Conservation (phyloP, 2,797 vertebrate species). For the Pseudochirops corinnae region DNA sequence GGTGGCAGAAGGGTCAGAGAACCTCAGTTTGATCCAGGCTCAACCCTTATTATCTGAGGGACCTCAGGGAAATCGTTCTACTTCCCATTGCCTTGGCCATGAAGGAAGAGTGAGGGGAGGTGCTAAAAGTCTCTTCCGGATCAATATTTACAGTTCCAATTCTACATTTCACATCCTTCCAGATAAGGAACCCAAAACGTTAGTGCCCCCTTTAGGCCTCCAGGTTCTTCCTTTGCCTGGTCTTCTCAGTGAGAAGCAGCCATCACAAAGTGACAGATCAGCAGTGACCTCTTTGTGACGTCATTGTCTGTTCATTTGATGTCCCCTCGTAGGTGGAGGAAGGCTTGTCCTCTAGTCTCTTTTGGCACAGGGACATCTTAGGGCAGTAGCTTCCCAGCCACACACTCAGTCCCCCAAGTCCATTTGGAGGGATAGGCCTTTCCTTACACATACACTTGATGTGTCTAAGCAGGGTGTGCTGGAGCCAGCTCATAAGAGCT, state of each 20-base stretch:
- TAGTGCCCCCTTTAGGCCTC: neutral
- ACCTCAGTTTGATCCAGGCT: too few species aligned
- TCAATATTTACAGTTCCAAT: neutral
- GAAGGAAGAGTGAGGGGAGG: neutral
- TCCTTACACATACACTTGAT: neutral
- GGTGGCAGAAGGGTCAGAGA: neutral
- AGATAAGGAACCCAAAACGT: neutral
- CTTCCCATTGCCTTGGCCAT: neutral
- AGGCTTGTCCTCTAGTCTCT: conserved; percentile 58
- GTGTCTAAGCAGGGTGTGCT: neutral
- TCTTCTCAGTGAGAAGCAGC: neutral
- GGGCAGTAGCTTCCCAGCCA: conserved; percentile 3
- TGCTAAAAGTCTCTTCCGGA: neutral
- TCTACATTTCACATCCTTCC: neutral
- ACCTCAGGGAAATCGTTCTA: neutral
- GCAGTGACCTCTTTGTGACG: neutral
- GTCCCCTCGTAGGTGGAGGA: conserved; percentile 51
- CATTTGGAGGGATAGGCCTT: neutral
- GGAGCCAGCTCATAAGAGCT: neutral
- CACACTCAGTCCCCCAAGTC: neutral
- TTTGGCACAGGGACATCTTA: conserved; percentile 45
- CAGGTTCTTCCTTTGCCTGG: neutral
- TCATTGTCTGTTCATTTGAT: conserved; percentile 7
- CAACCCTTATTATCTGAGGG: neutral
- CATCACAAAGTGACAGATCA: neutral